phyloP scores from a whole-genome alignment of 2,797 vertebrate species.

The Sebastes dallii region DNA sequence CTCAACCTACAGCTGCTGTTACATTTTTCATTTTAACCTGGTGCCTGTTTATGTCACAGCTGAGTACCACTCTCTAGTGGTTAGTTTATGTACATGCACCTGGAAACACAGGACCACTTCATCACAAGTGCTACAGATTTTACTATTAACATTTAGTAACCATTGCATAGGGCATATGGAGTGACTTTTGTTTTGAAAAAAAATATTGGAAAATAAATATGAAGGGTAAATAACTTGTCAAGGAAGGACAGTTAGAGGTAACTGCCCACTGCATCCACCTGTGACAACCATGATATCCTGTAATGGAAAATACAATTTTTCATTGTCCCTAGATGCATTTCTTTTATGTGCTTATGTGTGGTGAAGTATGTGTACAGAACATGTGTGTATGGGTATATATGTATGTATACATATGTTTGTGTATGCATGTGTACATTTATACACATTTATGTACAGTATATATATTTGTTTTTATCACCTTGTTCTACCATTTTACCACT shows the following conservation, averaged over 20 bases:
- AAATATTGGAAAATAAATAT: neutral
- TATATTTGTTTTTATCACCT: too few species aligned
- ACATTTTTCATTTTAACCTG: neutral
- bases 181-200: neutral
- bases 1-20: neutral
- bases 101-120: too few species aligned
- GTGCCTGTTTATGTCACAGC: neutral
- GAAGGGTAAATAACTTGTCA: neutral
- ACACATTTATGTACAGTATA: too few species aligned
- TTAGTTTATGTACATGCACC: neutral
- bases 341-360: too few species aligned
- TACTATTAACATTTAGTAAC: neutral
- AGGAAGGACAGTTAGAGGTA: neutral
- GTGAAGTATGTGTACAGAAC: too few species aligned
- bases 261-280: neutral
- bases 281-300: neutral
- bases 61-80: slow-evolving; percentile 46
- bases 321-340: too few species aligned
- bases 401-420: too few species aligned
- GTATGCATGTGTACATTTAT: too few species aligned
- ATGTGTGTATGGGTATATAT: neutral
- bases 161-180: neutral
- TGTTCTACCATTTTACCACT: too few species aligned
- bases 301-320: neutral
- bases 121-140: neutral